Base-by-base conservation (phyloP, 1,140 invertebrate genomes). In the Scaptomyza graminum region DNA sequence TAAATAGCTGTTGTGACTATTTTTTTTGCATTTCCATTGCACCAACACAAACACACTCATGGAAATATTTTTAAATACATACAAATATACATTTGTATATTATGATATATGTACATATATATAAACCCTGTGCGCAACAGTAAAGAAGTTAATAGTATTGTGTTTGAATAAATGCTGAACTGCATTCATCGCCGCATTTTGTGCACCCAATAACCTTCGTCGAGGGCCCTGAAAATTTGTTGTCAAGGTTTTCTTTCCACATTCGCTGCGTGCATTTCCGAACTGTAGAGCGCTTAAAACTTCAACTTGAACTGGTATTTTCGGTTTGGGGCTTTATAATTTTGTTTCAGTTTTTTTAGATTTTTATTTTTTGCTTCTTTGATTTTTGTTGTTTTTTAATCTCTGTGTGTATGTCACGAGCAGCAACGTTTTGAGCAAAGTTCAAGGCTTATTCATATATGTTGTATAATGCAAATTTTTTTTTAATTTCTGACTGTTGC, bases 221-320 rank as follows among this genome's bases (percentile, higher is more conserved):
- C 43, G 67, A 41, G 37, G 83, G 83, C 83, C 83, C 83, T 87
- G 83, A 87, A 87, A 79, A 62, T 80, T 74, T 78, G 79, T 87
- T 87, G 83, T 88, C 83, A 87, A 87, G 83, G 83, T 76, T 72
- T 52, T 67, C 67, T 63, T 66, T 60, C 62, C 50, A 73, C 66
- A 56, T 34, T 63, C 51, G 51, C 47, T 67, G 46, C 61, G 50
- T 85, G 83, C 82, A 88, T 88, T 88, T 88, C 75, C 67, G 83
- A 82, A 59, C 68, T 44, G 56, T 69, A 46, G n/a, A n/a, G n/a
- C 69, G 51, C 51, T 68, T 34, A 37, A 31, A 75, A 66, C 73
- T 74, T 81, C 76, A 87, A 85, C 82, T 87, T 85, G 82, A 87
- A 87, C 83, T 87, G 83, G 72, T 76, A 83, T 83, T 79, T 85